Evolutionary conservation across 1,140 invertebrate species (phyloP), one percentile per base, ranked within the genome.

Genomic region (Scaptodrosophila lebanonensis): DNA sequence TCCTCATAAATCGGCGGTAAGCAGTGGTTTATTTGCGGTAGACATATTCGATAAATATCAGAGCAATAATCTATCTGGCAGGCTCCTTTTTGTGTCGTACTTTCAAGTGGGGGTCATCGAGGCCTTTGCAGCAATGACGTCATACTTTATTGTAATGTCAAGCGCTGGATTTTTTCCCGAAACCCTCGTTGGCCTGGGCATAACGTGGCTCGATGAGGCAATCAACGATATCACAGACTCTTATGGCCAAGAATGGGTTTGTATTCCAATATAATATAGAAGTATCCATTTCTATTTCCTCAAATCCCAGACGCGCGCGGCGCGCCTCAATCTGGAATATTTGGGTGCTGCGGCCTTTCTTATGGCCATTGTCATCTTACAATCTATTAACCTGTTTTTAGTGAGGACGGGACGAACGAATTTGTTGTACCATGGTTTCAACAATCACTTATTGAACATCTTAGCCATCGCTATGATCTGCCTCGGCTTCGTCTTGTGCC

Each of bases 241-340:
- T 0, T 57, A 53, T 25, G 73, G 75, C 16, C 68, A 79, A 33
- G 75, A 79, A 47, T 79, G 73, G 75, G 73, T 68, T 29, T 27
- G 25, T 25, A 18, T 36, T n/a, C n/a, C 33, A 11, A 16, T 1
- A 4, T 17, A 20, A 22, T 2, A 11, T 8, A 7, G n/a, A 1
- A 30, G 12, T 20, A 32, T 9, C 9, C 3, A 27, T n/a, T n/a
- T 20, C 1, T 32, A 22, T 18, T 9, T 45, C 6, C 12, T 9
- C 2, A 12, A n/a, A 12, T n/a, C 1, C 20, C 36, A 76, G 72
- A 62, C 40, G 11, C 5, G 3, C 0, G 16, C 2, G 0, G 59
- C 32, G 0, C 59, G 73, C 1, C 0, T 7, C 11, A 7, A 22
- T 7, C 20, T 79, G 27, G 38, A 62, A 16, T 27, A 52, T 38